phyloP scores from a whole-genome alignment of 2,113 vertebrate species.

The Gymnorhina tibicen region DNA sequence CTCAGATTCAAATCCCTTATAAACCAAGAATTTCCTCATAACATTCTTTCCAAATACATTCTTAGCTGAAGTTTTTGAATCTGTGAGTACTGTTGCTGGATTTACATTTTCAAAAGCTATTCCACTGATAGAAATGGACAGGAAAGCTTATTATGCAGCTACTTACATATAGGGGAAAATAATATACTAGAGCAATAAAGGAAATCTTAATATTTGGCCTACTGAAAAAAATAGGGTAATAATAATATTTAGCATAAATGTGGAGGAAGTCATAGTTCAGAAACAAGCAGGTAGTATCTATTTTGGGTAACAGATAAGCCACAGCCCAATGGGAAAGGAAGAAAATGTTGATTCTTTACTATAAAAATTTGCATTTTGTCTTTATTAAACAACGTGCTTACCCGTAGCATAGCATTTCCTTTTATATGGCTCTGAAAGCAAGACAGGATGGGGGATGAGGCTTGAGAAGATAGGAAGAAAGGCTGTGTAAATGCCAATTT shows the following conservation, averaged over 20 bases:
- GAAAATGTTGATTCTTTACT: neutral
- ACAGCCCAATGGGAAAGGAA: neutral
- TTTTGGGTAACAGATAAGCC: neutral
- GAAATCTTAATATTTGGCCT: neutral
- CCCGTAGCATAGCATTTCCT: neutral
- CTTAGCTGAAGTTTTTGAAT: neutral
- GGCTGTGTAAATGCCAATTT: neutral
- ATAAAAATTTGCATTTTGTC: neutral
- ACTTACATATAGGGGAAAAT: neutral
- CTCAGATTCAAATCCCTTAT: neutral
- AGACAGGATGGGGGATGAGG: neutral
- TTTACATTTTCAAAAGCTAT: neutral
- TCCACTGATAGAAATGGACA: neutral
- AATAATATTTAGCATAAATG: neutral
- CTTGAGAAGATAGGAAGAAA: neutral
- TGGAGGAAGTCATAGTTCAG: neutral
- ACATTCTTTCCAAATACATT: neutral
- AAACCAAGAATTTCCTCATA: neutral
- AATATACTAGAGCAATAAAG: neutral
- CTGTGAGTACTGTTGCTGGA: neutral
- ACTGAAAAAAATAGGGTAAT: neutral
- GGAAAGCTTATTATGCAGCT: neutral
- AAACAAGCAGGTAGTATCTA: neutral
- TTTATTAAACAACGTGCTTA: neutral
- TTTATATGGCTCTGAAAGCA: neutral